These are phyloP conservation scores for Cephus rjabovi DNA, from an alignment of 2,888 invertebrate genomes.

Conservation along the genomic window DNA sequence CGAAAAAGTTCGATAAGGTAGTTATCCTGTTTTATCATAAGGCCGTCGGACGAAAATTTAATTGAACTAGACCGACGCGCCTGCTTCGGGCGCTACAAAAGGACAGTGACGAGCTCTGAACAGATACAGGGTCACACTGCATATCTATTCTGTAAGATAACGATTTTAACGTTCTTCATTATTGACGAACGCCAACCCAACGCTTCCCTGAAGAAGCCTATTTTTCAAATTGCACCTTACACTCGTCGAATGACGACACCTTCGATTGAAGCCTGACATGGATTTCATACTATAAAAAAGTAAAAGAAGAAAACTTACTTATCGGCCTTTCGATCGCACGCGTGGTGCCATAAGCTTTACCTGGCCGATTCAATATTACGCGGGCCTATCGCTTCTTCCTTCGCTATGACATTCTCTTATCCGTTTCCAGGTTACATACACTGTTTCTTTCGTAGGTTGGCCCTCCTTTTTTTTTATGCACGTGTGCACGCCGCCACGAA, in stretches of 20 bases:
- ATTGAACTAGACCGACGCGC: background rate
- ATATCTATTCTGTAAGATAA: too few species aligned
- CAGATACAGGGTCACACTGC: too few species aligned
- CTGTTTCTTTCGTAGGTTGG: background rate
- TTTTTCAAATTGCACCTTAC: too few species aligned
- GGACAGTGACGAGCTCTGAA: too few species aligned
- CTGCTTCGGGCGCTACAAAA: too few species aligned
- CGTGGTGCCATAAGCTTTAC: too few species aligned
- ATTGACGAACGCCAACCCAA: too few species aligned
- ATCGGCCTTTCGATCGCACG: background rate
- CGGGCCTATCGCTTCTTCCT: background rate
- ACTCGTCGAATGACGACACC: too few species aligned
- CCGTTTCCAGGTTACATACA: background rate
- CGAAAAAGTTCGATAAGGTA: background rate
- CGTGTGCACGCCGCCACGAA: slow-evolving; percentile 44
- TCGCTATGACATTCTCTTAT: background rate
- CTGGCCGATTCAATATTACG: background rate
- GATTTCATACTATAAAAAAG: too few species aligned
- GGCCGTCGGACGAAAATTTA: background rate
- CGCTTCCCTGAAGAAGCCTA: too few species aligned
- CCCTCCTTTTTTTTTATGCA: slow-evolving; percentile 25
- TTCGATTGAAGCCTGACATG: too few species aligned
- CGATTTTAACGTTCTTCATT: too few species aligned
- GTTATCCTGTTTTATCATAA: background rate
- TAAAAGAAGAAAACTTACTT: background rate